These are phyloP conservation scores for Cirrhinus molitorella DNA, from an alignment of 2,797 vertebrate species.

Conservation along the genomic window DNA sequence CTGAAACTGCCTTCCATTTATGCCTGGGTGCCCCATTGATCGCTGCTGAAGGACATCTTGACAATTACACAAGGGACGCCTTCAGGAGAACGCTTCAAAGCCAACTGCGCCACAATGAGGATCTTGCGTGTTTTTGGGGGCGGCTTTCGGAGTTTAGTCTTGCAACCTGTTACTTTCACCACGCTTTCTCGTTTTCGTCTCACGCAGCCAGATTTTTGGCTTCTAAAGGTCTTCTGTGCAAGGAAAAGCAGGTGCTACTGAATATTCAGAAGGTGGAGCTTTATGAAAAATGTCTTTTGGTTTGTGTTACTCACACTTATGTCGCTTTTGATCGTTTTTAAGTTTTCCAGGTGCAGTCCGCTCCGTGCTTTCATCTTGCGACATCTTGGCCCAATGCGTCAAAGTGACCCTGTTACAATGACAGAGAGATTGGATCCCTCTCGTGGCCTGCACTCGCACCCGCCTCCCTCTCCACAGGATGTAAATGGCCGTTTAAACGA, in stretches of 20 bases:
- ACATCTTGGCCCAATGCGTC: neutral
- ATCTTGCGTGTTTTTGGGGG: constrained; percentile 12
- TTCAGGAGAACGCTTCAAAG: constrained; percentile 43
- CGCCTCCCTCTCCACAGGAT: constrained; percentile 53
- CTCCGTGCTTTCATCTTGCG: neutral
- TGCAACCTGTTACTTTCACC: constrained; percentile 51
- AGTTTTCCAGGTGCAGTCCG: neutral
- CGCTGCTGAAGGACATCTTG: constrained; percentile 60
- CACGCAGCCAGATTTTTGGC: constrained; percentile 45
- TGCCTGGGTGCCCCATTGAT: constrained; percentile 45
- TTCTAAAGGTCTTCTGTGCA: neutral
- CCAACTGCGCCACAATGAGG: constrained; percentile 27
- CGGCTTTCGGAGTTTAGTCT: constrained; percentile 10
- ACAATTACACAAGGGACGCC: constrained; percentile 40
- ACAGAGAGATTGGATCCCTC: constrained; percentile 26
- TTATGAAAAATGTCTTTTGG: neutral
- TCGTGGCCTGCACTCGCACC: constrained; percentile 7
- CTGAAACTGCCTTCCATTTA: constrained; percentile 44
- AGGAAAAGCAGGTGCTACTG: constrained; percentile 3
- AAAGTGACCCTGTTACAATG: constrained; percentile 48
- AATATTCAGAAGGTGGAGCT: neutral
- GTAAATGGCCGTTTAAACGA: constrained; percentile 56
- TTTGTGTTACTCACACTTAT: neutral
- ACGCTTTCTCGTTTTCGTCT: neutral
- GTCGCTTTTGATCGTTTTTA: neutral